Percentiles rank a stretch among this genome's conserved stretches.
These are phyloP conservation scores for Ramphastos sulfuratus DNA, from an alignment of 2,113 vertebrate genomes.

Conservation along the genomic window DNA sequence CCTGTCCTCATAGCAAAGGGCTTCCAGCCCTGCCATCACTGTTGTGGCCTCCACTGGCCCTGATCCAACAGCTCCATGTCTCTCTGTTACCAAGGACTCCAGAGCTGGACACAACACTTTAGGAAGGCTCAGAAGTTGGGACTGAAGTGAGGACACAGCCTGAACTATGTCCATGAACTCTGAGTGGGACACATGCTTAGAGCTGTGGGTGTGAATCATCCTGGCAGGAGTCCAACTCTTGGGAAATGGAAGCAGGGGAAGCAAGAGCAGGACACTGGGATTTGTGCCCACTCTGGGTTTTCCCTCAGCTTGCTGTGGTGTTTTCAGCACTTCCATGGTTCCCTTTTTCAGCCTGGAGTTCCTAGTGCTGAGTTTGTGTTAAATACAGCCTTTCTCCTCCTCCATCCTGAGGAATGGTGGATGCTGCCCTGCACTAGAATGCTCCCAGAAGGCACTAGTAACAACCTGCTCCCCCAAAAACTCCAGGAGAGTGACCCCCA, in stretches of 20 bases:
- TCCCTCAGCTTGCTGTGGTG: rapidly evolving
- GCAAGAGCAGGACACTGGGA: rapidly evolving
- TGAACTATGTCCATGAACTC: too few species aligned
- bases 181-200: too few species aligned
- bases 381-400: background rate
- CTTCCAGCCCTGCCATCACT: too few species aligned
- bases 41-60: too few species aligned
- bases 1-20: too few species aligned
- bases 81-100: too few species aligned
- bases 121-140: too few species aligned
- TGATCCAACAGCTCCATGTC: too few species aligned
- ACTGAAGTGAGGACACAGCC: background rate
- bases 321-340: background rate
- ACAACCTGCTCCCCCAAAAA: background rate
- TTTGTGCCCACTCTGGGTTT: background rate
- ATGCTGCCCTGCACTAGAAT: background rate
- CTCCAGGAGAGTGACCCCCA: rapidly evolving
- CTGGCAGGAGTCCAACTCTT: too few species aligned
- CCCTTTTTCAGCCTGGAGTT: background rate
- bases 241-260: background rate
- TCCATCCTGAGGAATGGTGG: background rate
- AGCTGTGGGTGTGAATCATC: too few species aligned
- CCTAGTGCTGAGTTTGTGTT: rapidly evolving
- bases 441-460: background rate
- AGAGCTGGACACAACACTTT: too few species aligned